Conservation (phyloP, 1,140 invertebrate genomes). For the Nautilus pompilius region DNA sequence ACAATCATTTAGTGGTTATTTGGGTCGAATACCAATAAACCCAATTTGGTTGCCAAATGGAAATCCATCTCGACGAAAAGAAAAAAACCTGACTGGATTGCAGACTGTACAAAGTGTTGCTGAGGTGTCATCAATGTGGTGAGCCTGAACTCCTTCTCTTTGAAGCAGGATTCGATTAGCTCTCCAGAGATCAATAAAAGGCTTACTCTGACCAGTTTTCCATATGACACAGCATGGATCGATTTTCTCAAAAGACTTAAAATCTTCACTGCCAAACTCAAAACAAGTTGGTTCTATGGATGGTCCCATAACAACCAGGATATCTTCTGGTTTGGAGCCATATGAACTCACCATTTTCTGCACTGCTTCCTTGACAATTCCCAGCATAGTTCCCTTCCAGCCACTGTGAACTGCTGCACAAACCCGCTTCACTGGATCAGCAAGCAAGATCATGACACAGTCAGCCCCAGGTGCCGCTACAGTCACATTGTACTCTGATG, state of each 20-base stretch:
- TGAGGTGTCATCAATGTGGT: conserved; percentile 24
- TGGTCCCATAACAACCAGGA: conserved; percentile 26
- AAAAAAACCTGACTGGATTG: conserved; percentile 23
- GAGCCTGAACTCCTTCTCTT: conserved; percentile 17
- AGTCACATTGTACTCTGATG: conserved; percentile 14
- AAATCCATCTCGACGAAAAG: conserved; percentile 22
- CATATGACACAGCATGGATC: conserved; percentile 6
- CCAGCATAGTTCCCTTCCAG: conserved; percentile 23
- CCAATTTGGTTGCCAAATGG: conserved; percentile 39
- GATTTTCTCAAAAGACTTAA: conserved; percentile 13
- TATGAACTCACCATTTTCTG: conserved; percentile 17
- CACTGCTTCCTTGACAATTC: conserved; percentile 16
- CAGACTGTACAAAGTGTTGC: conserved; percentile 20
- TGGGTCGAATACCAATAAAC: conserved; percentile 16
- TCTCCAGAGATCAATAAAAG: conserved; percentile 12
- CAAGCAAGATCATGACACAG: conserved; percentile 28
- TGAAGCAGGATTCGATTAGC: conserved; percentile 21
- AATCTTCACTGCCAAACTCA: conserved; percentile 13
- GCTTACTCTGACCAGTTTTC: conserved; percentile 1
- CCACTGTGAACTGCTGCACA: conserved; percentile 30
- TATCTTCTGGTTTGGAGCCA: conserved; percentile 13
- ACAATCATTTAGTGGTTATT: not conserved
- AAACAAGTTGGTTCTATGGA: conserved; percentile 19
- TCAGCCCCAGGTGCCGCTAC: conserved; percentile 32
- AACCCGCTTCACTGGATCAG: conserved; percentile 19